Conservation (phyloP, 2,113 vertebrate species). For the Orientallactaga bullata region DNA sequence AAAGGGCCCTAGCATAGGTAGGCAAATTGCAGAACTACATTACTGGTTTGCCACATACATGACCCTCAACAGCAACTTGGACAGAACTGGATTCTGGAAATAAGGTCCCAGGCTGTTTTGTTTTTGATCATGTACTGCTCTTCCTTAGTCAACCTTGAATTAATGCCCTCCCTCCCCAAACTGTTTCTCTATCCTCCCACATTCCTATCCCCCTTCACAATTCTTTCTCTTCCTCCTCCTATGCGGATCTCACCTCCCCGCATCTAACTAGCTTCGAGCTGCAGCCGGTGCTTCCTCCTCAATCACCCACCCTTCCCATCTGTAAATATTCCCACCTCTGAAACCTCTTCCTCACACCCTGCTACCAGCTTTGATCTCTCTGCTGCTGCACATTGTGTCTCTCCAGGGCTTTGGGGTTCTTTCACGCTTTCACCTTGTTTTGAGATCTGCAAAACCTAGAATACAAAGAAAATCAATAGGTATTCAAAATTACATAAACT, state of each 20-base stretch:
- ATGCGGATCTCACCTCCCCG: not conserved
- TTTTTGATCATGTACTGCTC: not conserved
- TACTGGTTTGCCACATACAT: not conserved
- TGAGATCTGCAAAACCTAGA: slow-evolving; percentile 29
- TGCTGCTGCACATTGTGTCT: no score
- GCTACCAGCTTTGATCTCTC: not conserved
- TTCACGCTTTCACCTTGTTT: not conserved
- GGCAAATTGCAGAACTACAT: not conserved
- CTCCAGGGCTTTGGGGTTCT: not conserved
- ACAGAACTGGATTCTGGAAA: slow-evolving; percentile 16
- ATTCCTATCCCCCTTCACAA: not conserved
- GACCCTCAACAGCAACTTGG: not conserved
- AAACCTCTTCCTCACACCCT: not conserved
- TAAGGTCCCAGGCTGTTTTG: not conserved
- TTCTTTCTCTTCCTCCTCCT: not conserved
- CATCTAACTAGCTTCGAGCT: not conserved
- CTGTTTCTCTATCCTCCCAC: not conserved
- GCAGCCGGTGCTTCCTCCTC: not conserved
- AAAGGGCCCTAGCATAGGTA: not conserved
- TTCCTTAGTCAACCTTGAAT: not conserved
- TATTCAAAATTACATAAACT: slow-evolving; percentile 2
- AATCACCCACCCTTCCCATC: not conserved
- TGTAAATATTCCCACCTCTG: not conserved
- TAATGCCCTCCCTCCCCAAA: not conserved
- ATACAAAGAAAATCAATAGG: not conserved